Evolutionary conservation across 1,140 invertebrate species (phyloP).

Genomic region (Caenorhabditis elegans): WBcel235 BX284606.5:9106001-9106500

Average conservation of each 20-base stretch:
- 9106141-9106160: constrained; percentile 44
- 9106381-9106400: constrained; percentile 57
- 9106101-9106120: constrained; percentile 45
- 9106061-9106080: constrained; percentile 59
- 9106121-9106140: constrained; percentile 53
- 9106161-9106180: constrained; percentile 44
- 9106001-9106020: constrained; percentile 60
- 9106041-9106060: constrained; percentile 53
- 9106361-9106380: constrained; percentile 51
- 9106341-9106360: too few relatives aligned
- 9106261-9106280: constrained; percentile 49
- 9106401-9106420: constrained; percentile 48
- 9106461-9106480: constrained; percentile 35
- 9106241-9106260: constrained; percentile 61
- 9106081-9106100: constrained; percentile 53
- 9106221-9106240: constrained; percentile 50
- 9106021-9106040: constrained; percentile 59
- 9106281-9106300: constrained; percentile 60
- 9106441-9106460: constrained; percentile 35
- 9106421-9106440: constrained; percentile 50
- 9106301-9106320: too few relatives aligned
- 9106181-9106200: constrained; percentile 46
- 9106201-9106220: constrained; percentile 46
- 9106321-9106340: too few relatives aligned
- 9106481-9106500: constrained; percentile 46